These are phyloP conservation scores for Argyra leucocephala DNA, from an alignment of 2,888 invertebrate genomes.

Conservation along the genomic window DNA sequence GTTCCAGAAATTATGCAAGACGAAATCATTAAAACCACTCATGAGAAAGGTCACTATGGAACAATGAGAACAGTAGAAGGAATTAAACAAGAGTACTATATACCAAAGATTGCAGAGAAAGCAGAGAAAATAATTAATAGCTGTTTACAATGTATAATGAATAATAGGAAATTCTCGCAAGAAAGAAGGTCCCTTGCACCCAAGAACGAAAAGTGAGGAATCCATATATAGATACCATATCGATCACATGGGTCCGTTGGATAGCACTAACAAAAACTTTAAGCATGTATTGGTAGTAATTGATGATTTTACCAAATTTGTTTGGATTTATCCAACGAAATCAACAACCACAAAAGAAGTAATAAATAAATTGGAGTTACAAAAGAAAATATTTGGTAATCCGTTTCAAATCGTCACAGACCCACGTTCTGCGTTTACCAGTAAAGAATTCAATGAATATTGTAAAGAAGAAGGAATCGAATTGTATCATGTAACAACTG, in stretches of 20 bases:
- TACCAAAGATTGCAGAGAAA: constrained; percentile 20
- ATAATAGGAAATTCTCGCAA: constrained; percentile 28
- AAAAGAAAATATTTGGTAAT: constrained; percentile 17
- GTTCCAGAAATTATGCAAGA: constrained; percentile 20
- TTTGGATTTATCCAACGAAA: constrained; percentile 20
- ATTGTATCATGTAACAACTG: constrained; percentile 21
- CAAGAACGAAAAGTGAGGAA: constrained; percentile 29
- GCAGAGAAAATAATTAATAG: constrained; percentile 16
- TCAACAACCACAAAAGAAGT: constrained; percentile 16
- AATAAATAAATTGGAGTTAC: constrained; percentile 12
- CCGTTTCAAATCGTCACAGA: constrained; percentile 20
- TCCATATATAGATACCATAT: constrained; percentile 32
- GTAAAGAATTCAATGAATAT: constrained; percentile 17
- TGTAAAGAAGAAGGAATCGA: constrained; percentile 14
- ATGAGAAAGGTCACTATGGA: constrained; percentile 20
- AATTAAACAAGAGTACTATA: constrained; percentile 18
- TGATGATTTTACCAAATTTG: constrained; percentile 20
- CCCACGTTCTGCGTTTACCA: constrained; percentile 20
- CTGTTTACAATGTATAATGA: constrained; percentile 22
- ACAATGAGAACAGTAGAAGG: constrained; percentile 17
- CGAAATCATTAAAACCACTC: constrained; percentile 16
- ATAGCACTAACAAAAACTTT: constrained; percentile 23
- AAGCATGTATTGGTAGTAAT: constrained; percentile 17
- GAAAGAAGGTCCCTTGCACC: constrained; percentile 31
- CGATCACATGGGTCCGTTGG: constrained; percentile 33